phyloP scores from a whole-genome alignment of 2,888 invertebrate species.

The Nephrotoma appendiculata region DNA sequence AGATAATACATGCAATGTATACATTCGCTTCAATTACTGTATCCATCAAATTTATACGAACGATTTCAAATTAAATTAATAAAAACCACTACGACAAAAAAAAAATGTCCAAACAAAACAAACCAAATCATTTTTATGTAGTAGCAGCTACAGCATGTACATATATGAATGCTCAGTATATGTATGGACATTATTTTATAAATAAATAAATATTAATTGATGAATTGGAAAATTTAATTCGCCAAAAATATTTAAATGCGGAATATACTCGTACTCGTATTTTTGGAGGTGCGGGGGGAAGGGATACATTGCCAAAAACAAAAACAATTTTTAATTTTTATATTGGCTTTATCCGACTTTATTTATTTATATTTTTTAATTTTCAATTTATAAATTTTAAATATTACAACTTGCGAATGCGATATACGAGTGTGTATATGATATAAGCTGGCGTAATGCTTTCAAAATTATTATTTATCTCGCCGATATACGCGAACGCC shows the following conservation, averaged over 20 bases:
- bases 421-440: no score
- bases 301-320: not conserved
- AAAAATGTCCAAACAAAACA: not conserved
- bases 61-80: not conserved
- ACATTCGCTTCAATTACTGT: not conserved
- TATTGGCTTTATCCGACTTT: not conserved
- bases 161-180: not conserved
- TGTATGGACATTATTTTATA: not conserved
- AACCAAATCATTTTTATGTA: not conserved
- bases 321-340: not conserved
- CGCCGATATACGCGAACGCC: no score
- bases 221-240: not conserved
- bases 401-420: not conserved
- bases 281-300: no score
- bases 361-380: not conserved
- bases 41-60: not conserved
- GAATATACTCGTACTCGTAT: not conserved
- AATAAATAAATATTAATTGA: not conserved
- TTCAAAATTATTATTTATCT: no score
- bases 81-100: not conserved
- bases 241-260: not conserved
- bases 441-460: no score
- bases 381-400: not conserved
- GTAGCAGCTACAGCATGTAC: no score
- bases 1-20: not conserved